phyloP scores from a whole-genome alignment of 2,113 vertebrate species.

The Piaya cayana region DNA sequence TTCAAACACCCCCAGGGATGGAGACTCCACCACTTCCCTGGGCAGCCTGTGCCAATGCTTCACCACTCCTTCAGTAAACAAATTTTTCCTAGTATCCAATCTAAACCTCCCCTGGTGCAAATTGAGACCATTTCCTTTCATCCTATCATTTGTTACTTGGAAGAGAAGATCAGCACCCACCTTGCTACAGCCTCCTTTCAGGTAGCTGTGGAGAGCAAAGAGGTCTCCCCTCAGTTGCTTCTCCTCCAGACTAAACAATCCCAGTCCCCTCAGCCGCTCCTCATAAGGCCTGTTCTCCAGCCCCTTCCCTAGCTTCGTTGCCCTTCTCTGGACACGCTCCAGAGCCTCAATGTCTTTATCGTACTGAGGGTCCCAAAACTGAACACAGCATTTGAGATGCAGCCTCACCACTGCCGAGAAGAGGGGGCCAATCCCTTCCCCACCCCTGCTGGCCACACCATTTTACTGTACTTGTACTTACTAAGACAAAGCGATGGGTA shows the following conservation, averaged over 20 bases:
- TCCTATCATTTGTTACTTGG: too few species aligned
- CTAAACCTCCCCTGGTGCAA: too few species aligned
- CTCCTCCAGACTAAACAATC: background rate
- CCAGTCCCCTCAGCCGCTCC: background rate
- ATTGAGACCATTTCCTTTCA: too few species aligned
- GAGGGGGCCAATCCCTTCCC: too few species aligned
- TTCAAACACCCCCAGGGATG: too few species aligned
- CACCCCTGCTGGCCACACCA: too few species aligned
- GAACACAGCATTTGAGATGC: background rate
- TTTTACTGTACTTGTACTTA: slow-evolving; percentile 65
- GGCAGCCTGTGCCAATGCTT: too few species aligned
- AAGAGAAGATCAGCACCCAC: background rate
- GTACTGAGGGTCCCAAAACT: background rate
- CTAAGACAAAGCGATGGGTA: slow-evolving; percentile 85
- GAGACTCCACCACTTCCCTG: too few species aligned
- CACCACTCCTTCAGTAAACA: too few species aligned
- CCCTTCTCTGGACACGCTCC: background rate
- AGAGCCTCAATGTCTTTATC: background rate
- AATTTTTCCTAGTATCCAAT: too few species aligned
- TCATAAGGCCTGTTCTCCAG: background rate
- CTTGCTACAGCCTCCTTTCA: background rate
- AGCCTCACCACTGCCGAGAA: too few species aligned
- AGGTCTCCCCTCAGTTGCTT: background rate
- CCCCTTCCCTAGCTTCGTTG: background rate
- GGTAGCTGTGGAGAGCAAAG: background rate